A percentile compares a stretch with the other conserved stretches of the same genome.
Conservation (phyloP, 1,140 invertebrate genomes). For the Drosophila sp. region DNA sequence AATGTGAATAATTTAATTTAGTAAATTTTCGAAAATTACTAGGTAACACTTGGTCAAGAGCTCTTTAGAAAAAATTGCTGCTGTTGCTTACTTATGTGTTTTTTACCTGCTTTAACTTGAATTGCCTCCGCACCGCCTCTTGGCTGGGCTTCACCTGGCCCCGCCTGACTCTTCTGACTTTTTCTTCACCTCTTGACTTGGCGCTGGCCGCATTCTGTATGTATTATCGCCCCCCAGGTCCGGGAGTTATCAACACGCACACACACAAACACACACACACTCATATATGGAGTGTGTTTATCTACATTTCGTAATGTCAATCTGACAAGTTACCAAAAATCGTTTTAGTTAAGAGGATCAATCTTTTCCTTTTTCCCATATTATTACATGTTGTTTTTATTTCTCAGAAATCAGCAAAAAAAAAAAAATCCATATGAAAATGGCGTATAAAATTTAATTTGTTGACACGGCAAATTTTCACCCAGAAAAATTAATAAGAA, state of each 20-base stretch:
- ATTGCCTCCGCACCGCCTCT: slow-evolving; percentile 12
- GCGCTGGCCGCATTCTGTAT: slow-evolving; percentile 55
- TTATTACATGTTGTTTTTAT: not conserved
- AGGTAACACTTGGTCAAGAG: not conserved
- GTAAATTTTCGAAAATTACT: not conserved
- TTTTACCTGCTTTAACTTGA: slow-evolving; percentile 42
- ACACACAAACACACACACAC: slow-evolving; percentile 45
- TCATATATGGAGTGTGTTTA: slow-evolving; percentile 20
- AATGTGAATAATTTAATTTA: too few species aligned
- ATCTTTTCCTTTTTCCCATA: slow-evolving; percentile 38
- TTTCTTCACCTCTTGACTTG: slow-evolving; percentile 54
- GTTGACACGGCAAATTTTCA: slow-evolving; percentile 64
- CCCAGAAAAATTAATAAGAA: slow-evolving; percentile 65
- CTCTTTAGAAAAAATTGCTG: not conserved
- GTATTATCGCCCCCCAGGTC: slow-evolving; percentile 44
- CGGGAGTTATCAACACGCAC: slow-evolving; percentile 50
- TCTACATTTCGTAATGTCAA: slow-evolving; percentile 65
- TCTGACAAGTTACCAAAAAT: slow-evolving; percentile 46
- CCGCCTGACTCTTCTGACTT: slow-evolving; percentile 16
- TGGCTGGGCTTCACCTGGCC: slow-evolving; percentile 43
- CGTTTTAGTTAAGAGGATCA: slow-evolving; percentile 30
- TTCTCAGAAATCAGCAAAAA: slow-evolving; percentile 49
- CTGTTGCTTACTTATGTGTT: slow-evolving; percentile 10
- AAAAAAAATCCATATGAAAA: slow-evolving; percentile 54
- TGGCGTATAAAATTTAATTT: slow-evolving; percentile 53